Conservation (phyloP, 2,888 invertebrate species). For the Pilophorus perplexus region DNA sequence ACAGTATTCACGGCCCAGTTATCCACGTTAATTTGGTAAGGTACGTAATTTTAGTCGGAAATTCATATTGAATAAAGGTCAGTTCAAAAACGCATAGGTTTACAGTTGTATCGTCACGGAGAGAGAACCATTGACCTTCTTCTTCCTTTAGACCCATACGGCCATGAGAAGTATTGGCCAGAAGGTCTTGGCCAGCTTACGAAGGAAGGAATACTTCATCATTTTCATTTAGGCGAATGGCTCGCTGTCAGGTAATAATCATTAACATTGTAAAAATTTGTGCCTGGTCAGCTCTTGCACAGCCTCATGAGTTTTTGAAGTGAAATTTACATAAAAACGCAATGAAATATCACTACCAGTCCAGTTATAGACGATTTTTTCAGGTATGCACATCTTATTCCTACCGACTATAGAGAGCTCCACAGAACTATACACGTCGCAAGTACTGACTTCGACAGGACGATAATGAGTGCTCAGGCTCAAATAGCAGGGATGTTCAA, state of each 20-base stretch:
- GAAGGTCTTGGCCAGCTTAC: slow-evolving; percentile 86
- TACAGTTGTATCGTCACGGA: slow-evolving; percentile 77
- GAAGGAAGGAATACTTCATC: slow-evolving; percentile 68
- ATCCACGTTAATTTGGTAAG: too few species aligned
- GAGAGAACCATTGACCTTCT: slow-evolving; percentile 79
- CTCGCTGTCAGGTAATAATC: slow-evolving; percentile 63
- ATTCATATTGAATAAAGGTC: too few species aligned
- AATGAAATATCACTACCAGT: too few species aligned
- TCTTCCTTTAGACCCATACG: slow-evolving; percentile 79
- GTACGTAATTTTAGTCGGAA: too few species aligned
- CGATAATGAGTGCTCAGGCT: slow-evolving; percentile 68
- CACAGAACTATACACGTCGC: not conserved
- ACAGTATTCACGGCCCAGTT: too few species aligned
- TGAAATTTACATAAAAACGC: too few species aligned
- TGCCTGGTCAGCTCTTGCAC: too few species aligned
- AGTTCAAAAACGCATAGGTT: too few species aligned
- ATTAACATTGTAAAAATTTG: too few species aligned
- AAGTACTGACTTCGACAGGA: slow-evolving; percentile 70
- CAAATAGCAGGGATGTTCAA: slow-evolving; percentile 71
- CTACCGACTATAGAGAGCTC: not conserved
- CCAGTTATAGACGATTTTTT: too few species aligned
- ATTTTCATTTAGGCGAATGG: slow-evolving; percentile 65
- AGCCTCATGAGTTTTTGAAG: too few species aligned
- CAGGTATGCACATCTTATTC: slow-evolving; percentile 19
- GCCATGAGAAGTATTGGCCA: slow-evolving; percentile 72